Conservation (phyloP, 1,140 invertebrate genomes). For the Varroa destructor region DNA sequence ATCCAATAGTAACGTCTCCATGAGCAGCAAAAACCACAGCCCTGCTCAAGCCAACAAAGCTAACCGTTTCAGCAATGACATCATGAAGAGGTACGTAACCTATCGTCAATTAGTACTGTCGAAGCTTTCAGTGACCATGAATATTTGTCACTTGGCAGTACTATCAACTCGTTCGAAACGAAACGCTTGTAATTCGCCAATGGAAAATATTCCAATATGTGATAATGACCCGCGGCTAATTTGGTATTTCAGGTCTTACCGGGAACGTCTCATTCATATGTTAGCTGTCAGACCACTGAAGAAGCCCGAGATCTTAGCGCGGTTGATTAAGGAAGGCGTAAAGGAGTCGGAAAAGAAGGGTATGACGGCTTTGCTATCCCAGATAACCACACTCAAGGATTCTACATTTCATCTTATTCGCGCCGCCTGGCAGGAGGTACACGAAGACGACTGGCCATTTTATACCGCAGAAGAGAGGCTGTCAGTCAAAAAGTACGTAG, state of each 20-base stretch:
- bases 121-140: too few relatives aligned
- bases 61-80: slow-evolving; percentile 15
- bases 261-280: slow-evolving; percentile 79
- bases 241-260: slow-evolving; percentile 28
- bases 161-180: too few relatives aligned
- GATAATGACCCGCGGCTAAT: too few relatives aligned
- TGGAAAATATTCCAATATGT: slow-evolving; percentile 51
- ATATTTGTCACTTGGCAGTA: too few relatives aligned
- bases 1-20: too few relatives aligned
- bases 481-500: slow-evolving; percentile 58
- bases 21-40: slow-evolving; percentile 13
- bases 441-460: slow-evolving; percentile 75
- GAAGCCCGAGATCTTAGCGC: slow-evolving; percentile 69
- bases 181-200: too few relatives aligned
- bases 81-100: slow-evolving; percentile 26
- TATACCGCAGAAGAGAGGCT: slow-evolving; percentile 74
- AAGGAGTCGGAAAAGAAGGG: slow-evolving; percentile 62
- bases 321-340: slow-evolving; percentile 69
- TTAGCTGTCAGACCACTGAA: slow-evolving; percentile 79
- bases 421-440: slow-evolving; percentile 77
- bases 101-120: background rate
- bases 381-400: slow-evolving; percentile 63
- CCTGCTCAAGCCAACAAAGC: slow-evolving; percentile 26
- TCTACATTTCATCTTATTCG: slow-evolving; percentile 72
- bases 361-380: slow-evolving; percentile 58